phyloP scores from a whole-genome alignment of 2,797 vertebrate genomes.

The Enteromius argenteus region DNA sequence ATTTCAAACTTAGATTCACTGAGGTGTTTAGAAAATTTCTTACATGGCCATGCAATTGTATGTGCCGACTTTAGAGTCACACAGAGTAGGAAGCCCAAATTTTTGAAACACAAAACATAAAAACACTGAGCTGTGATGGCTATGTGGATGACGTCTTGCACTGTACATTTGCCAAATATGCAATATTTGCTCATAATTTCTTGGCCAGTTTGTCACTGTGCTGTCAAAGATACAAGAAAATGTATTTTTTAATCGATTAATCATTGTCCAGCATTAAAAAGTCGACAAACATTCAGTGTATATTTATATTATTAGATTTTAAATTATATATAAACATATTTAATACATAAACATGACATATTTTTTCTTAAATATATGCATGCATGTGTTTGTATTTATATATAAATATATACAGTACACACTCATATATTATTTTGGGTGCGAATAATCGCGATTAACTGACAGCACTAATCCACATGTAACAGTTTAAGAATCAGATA shows the following conservation, averaged over 20 bases:
- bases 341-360: too few relatives aligned
- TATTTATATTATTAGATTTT: too few relatives aligned
- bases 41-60: background rate
- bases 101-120: background rate
- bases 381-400: too few relatives aligned
- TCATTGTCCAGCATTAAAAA: too few relatives aligned
- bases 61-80: background rate
- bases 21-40: background rate
- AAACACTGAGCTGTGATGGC: background rate
- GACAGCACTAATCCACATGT: background rate
- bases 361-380: too few relatives aligned
- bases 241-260: too few relatives aligned
- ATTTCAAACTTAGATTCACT: background rate
- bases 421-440: too few relatives aligned
- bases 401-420: too few relatives aligned
- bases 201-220: background rate
- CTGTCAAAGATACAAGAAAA: background rate
- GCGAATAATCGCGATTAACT: too few relatives aligned
- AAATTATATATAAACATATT: too few relatives aligned
- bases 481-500: background rate
- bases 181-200: background rate
- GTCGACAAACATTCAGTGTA: too few relatives aligned
- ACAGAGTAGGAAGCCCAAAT: background rate
- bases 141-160: background rate
- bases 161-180: background rate